Conservation (phyloP, 2,797 vertebrate species). For the Xyrichtys novacula region DNA sequence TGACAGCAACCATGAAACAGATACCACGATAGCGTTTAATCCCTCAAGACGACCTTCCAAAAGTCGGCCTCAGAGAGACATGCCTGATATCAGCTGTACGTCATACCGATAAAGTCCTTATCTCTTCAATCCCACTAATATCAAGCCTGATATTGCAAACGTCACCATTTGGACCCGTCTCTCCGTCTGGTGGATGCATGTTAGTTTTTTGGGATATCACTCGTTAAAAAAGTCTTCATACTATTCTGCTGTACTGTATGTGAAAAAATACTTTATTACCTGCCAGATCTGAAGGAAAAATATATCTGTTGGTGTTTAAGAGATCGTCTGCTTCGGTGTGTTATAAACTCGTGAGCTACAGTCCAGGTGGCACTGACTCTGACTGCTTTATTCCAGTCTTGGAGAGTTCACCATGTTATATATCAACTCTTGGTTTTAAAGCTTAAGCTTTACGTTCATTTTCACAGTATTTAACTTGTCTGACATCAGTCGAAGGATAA, state of each 20-base stretch:
- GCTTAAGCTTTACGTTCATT: constrained; percentile 27
- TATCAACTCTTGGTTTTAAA: constrained; percentile 17
- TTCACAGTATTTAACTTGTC: constrained; percentile 25
- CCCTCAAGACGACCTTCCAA: constrained; percentile 41
- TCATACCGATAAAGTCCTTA: constrained; percentile 51
- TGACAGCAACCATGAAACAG: constrained; percentile 61
- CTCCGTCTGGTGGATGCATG: constrained; percentile 18
- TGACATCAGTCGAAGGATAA: constrained; percentile 38
- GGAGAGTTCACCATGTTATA: constrained; percentile 7
- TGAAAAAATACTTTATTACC: constrained; percentile 6
- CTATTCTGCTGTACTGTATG: not conserved
- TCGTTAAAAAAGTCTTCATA: not conserved
- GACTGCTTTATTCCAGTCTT: constrained; percentile 22
- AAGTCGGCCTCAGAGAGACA: constrained; percentile 44
- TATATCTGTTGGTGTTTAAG: not conserved
- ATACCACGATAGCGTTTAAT: constrained; percentile 63
- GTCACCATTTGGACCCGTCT: constrained; percentile 36
- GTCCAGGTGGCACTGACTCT: constrained; percentile 29
- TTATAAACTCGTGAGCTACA: constrained; percentile 7
- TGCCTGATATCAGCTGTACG: constrained; percentile 48
- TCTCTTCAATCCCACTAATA: constrained; percentile 45
- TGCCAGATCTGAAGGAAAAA: not conserved
- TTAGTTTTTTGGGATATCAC: constrained; percentile 6
- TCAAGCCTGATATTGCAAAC: constrained; percentile 24
- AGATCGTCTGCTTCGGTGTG: not conserved